A percentile compares a stretch with the other conserved stretches of the same genome.
These are phyloP conservation scores for Drosophila mauritiana DNA, from an alignment of 1,140 invertebrate genomes.

Conservation along the genomic window DNA sequence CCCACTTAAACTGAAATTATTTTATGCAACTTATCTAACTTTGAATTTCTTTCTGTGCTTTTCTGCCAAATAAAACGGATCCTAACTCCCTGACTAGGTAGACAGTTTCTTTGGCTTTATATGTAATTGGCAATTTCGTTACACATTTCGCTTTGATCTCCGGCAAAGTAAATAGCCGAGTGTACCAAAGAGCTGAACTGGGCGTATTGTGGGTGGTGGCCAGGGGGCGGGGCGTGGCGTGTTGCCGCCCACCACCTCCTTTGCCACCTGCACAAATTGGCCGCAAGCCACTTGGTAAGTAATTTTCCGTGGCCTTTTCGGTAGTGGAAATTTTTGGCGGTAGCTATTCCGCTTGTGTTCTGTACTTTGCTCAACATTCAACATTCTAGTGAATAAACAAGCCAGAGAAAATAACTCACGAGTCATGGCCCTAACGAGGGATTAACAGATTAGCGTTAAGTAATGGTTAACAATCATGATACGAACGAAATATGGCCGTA, in stretches of 20 bases:
- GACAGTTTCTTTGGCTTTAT: conserved; percentile 66
- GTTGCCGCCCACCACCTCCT: not conserved
- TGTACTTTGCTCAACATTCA: conserved; percentile 4
- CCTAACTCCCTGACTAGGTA: conserved; percentile 24
- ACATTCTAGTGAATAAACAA: conserved; percentile 32
- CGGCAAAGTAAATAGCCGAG: conserved; percentile 51
- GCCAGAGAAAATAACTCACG: conserved; percentile 19
- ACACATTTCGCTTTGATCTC: conserved; percentile 80
- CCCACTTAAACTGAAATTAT: not conserved
- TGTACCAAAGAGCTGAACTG: conserved; percentile 15
- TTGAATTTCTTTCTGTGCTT: not conserved
- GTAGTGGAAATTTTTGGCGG: conserved; percentile 27
- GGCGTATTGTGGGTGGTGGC: conserved; percentile 6
- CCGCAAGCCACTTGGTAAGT: conserved; percentile 63
- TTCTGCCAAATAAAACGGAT: not conserved
- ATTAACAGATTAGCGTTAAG: conserved; percentile 34
- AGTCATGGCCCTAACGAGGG: conserved; percentile 42
- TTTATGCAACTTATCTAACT: not conserved
- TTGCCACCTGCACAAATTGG: conserved; percentile 59
- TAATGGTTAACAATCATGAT: conserved; percentile 38
- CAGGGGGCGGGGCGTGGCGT: conserved; percentile 35
- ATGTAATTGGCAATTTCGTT: conserved; percentile 80
- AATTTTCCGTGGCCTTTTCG: conserved; percentile 53
- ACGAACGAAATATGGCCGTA: conserved; percentile 16
- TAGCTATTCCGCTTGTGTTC: conserved; percentile 11